Conservation (phyloP, 2,888 invertebrate species). For the Euspilapteryx auroguttella region DNA sequence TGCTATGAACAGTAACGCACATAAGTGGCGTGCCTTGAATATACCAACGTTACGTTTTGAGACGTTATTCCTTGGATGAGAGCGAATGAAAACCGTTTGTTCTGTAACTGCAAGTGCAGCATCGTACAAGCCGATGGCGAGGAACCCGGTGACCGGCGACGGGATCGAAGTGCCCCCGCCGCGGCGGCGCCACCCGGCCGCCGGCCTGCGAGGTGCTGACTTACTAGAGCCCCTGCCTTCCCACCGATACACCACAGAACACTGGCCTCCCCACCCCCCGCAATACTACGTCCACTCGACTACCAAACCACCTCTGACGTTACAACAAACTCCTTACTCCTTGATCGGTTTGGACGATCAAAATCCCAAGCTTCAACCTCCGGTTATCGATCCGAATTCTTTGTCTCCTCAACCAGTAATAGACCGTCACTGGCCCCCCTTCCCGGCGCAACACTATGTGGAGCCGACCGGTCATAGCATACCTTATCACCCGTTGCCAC, state of each 20-base stretch:
- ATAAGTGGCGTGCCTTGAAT: too few species aligned
- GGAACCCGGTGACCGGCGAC: constrained; percentile 67
- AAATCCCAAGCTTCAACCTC: constrained; percentile 21
- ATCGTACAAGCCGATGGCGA: constrained; percentile 53
- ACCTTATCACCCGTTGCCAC: constrained; percentile 35
- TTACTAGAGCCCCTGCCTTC: constrained; percentile 35
- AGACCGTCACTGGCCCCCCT: constrained; percentile 47
- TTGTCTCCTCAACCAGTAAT: constrained; percentile 35
- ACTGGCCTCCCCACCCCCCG: constrained; percentile 44
- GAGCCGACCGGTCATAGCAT: constrained; percentile 33
- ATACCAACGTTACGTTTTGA: too few species aligned
- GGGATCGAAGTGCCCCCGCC: constrained; percentile 57
- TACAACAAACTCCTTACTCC: constrained; percentile 34
- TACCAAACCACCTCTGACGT: constrained; percentile 20
- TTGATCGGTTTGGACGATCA: constrained; percentile 43
- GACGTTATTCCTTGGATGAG: too few species aligned
- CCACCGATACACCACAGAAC: constrained; percentile 36
- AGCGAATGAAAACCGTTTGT: constrained; percentile 46
- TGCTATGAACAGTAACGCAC: too few species aligned
- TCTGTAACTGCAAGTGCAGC: constrained; percentile 47
- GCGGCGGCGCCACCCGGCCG: constrained; percentile 48
- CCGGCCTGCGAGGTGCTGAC: constrained; percentile 51
- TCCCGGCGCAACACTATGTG: constrained; percentile 46
- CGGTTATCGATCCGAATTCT: constrained; percentile 34
- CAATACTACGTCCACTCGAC: constrained; percentile 45